These are phyloP conservation scores for Origma solitaria DNA, from an alignment of 2,113 vertebrate genomes.

Conservation along the genomic window DNA sequence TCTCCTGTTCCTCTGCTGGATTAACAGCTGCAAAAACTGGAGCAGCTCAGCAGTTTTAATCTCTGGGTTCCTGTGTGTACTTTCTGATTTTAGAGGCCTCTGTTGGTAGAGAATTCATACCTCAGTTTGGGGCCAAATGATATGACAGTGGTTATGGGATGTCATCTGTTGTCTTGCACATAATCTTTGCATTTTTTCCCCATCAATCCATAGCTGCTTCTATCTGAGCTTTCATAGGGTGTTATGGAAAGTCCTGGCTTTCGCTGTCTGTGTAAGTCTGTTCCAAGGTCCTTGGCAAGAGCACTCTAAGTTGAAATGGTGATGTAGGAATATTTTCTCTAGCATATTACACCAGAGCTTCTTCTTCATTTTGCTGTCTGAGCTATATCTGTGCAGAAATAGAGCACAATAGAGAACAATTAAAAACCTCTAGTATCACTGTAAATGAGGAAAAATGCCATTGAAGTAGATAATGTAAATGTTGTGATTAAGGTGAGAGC, in stretches of 20 bases:
- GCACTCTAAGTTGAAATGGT: background rate
- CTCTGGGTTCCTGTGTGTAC: background rate
- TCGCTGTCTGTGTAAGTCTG: background rate
- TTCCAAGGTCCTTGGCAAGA: background rate
- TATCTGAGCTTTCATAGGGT: background rate
- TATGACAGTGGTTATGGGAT: background rate
- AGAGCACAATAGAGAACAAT: background rate
- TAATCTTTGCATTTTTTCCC: background rate
- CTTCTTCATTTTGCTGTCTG: background rate
- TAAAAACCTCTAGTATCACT: background rate
- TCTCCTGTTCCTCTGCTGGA: background rate
- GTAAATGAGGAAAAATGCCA: background rate
- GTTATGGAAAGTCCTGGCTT: background rate
- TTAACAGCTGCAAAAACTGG: background rate
- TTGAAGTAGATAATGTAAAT: background rate
- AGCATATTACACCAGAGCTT: background rate
- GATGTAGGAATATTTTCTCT: background rate
- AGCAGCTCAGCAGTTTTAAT: background rate
- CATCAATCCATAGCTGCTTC: background rate
- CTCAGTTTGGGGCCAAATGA: background rate
- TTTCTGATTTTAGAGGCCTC: background rate
- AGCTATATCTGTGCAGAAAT: background rate
- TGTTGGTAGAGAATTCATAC: background rate
- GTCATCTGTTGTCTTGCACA: background rate
- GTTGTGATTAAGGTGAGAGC: background rate